A percentile compares a stretch with the other conserved stretches of the same genome.
Evolutionary conservation across 1,140 invertebrate species (phyloP).

Genomic region (Drosophila cardini): DNA sequence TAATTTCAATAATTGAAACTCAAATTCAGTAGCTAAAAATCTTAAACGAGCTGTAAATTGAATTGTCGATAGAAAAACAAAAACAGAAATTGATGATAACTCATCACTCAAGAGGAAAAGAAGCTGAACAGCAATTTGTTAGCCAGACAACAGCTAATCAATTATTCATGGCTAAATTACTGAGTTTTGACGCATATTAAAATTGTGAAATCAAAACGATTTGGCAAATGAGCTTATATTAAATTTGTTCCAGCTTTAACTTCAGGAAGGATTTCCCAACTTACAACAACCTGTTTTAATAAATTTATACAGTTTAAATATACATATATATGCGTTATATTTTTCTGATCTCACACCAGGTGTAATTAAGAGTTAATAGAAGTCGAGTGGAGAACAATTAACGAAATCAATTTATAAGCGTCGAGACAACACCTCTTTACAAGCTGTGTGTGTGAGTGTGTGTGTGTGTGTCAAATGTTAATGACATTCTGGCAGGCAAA

Average conservation of each 20-base stretch:
- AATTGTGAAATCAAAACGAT: slow-evolving; percentile 38
- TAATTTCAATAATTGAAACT: neutral
- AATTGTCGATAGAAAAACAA: no score
- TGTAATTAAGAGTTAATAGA: slow-evolving; percentile 8
- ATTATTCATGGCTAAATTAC: slow-evolving; percentile 59
- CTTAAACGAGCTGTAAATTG: no score
- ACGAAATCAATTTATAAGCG: slow-evolving; percentile 13
- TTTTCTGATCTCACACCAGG: neutral
- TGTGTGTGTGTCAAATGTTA: slow-evolving; percentile 3
- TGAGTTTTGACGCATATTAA: slow-evolving; percentile 46
- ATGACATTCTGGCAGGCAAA: slow-evolving; percentile 24
- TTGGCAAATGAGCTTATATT: neutral
- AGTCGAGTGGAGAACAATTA: slow-evolving; percentile 10
- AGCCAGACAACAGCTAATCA: slow-evolving; percentile 48
- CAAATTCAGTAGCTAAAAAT: neutral
- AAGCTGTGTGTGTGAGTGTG: neutral
- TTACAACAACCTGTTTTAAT: no score
- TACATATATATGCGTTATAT: neutral
- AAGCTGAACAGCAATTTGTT: slow-evolving; percentile 14
- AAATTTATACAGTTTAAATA: neutral
- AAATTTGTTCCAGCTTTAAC: no score
- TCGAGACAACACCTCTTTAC: neutral
- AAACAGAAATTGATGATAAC: neutral
- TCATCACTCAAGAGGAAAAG: slow-evolving; percentile 30
- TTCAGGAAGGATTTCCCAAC: no score